These are phyloP conservation scores for Solen grandis DNA, from an alignment of 1,140 invertebrate genomes.

Conservation along the genomic window DNA sequence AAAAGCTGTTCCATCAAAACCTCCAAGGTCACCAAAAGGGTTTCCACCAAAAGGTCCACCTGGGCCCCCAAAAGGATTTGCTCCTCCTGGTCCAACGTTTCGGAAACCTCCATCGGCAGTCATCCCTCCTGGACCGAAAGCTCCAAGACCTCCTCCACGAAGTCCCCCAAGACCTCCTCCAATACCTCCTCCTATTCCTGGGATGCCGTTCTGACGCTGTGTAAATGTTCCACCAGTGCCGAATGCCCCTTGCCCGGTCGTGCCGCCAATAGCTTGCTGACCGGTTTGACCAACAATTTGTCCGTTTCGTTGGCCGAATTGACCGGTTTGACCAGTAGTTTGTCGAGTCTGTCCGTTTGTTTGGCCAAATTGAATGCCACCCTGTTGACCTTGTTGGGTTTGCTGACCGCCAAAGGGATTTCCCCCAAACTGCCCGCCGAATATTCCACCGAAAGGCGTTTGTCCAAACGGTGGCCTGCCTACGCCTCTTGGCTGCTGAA, in stretches of 20 bases:
- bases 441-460: constrained; percentile 2
- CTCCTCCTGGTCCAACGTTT: no score
- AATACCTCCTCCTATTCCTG: no score
- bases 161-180: no score
- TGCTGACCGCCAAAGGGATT: neutral
- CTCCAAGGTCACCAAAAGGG: constrained; percentile 10
- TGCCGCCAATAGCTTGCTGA: no score
- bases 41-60: neutral
- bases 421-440: neutral
- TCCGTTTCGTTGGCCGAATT: neutral
- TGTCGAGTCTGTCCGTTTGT: neutral
- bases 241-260: neutral
- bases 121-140: neutral
- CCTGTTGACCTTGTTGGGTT: neutral
- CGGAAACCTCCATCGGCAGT: no score
- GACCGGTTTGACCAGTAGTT: neutral
- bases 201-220: no score
- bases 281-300: neutral
- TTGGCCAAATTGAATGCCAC: neutral
- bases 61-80: constrained; percentile 21
- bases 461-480: neutral
- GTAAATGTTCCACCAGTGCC: neutral
- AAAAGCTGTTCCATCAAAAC: constrained; percentile 1
- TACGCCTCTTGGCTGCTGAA: neutral
- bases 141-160: no score